Conservation (phyloP, 2,888 invertebrate genomes). For the Hyposoter dolosus region DNA sequence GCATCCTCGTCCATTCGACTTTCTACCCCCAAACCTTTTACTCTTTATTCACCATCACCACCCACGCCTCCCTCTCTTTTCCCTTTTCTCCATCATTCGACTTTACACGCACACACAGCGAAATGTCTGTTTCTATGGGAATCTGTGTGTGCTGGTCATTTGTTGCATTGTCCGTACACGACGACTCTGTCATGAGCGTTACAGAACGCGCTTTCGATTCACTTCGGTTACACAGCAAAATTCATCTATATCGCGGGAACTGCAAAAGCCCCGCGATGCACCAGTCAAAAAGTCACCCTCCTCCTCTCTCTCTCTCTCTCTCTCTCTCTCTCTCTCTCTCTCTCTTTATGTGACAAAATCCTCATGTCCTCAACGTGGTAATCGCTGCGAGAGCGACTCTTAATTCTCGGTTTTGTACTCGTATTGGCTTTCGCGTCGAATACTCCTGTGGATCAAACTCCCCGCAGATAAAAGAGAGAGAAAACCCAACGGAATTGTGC, state of each 20-base stretch:
- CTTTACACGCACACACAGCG: background rate
- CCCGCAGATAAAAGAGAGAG: slow-evolving; percentile 10
- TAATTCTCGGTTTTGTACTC: slow-evolving; percentile 24
- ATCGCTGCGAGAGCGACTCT: slow-evolving; percentile 14
- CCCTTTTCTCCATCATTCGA: background rate
- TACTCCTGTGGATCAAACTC: background rate
- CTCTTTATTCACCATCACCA: slow-evolving; percentile 40
- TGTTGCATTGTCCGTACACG: slow-evolving; percentile 12
- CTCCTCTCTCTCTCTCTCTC: slow-evolving; percentile 15
- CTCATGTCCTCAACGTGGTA: background rate
- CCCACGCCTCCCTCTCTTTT: slow-evolving; percentile 1
- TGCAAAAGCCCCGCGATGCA: slow-evolving; percentile 29
- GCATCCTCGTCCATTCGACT: slow-evolving; percentile 29
- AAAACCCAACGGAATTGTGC: slow-evolving; percentile 11
- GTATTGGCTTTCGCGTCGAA: slow-evolving; percentile 5
- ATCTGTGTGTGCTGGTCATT: background rate
- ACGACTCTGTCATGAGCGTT: slow-evolving; percentile 27
- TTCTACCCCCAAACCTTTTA: slow-evolving; percentile 61
- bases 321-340: slow-evolving; percentile 25
- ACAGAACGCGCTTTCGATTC: slow-evolving; percentile 60
- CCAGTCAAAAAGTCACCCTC: background rate
- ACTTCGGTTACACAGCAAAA: slow-evolving; percentile 62
- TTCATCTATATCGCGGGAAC: slow-evolving; percentile 44
- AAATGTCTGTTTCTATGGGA: background rate
- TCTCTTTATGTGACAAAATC: slow-evolving; percentile 10